Evolutionary conservation across 2,888 invertebrate genomes (phyloP).

Genomic region (Clivina fossor): DNA sequence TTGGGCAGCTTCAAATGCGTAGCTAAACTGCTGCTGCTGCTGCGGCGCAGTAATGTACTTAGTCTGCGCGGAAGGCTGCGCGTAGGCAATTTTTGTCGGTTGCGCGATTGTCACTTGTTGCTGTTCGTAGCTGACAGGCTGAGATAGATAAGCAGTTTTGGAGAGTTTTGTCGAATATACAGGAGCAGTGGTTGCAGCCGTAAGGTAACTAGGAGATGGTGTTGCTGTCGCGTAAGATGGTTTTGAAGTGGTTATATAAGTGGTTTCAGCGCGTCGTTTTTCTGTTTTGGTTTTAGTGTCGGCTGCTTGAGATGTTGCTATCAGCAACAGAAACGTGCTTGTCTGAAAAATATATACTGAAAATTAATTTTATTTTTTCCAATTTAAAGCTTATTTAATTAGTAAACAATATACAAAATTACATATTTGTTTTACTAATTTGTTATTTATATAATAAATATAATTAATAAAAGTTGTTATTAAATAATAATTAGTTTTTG

Average conservation of each 20-base stretch:
- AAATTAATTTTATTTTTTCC: no score
- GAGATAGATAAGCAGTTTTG: constrained; percentile 8
- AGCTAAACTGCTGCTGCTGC: constrained; percentile 23
- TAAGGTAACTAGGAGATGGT: constrained; percentile 5
- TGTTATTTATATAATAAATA: not conserved
- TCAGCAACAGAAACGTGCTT: not conserved
- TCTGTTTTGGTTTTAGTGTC: constrained; percentile 3
- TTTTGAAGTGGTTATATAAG: not conserved
- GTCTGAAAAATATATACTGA: no score
- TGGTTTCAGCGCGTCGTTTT: constrained; percentile 25
- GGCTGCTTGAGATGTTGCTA: constrained; percentile 8
- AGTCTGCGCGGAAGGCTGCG: constrained; percentile 14
- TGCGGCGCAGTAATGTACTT: not conserved
- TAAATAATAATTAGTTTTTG: not conserved
- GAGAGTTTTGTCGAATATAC: constrained; percentile 4
- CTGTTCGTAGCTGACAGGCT: constrained; percentile 16
- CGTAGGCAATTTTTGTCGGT: constrained; percentile 11
- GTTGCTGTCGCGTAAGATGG: constrained; percentile 11
- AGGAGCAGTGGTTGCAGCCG: not conserved
- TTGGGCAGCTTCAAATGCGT: constrained; percentile 21
- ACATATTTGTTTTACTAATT: no score
- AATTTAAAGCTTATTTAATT: no score
- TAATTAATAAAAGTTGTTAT: not conserved
- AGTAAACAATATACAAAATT: no score
- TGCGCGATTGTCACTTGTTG: constrained; percentile 14